These are phyloP conservation scores for Hirtodrosophila trivittata DNA, from an alignment of 2,888 invertebrate genomes.

Conservation along the genomic window DNA sequence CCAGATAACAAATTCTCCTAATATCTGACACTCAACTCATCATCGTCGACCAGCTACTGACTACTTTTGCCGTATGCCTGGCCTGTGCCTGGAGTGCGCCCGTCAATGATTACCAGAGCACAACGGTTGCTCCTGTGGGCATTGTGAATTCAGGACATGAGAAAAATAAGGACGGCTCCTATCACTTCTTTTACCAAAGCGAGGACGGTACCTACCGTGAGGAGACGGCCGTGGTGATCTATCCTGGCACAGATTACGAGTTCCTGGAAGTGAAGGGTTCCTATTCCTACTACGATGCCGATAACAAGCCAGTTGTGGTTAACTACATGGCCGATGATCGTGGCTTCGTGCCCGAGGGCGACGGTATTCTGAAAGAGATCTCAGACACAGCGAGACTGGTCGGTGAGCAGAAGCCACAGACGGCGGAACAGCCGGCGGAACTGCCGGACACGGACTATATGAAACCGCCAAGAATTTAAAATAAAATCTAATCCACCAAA, in stretches of 20 bases:
- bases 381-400: constrained; percentile 74
- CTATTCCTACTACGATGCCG: constrained; percentile 80
- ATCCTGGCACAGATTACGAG: constrained; percentile 74
- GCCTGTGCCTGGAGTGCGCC: constrained; percentile 60
- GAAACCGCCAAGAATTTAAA: constrained; percentile 53
- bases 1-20: not conserved
- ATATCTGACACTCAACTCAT: not conserved
- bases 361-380: constrained; percentile 76
- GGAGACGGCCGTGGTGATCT: constrained; percentile 78
- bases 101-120: constrained; percentile 29
- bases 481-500: too few species aligned
- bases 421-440: not conserved
- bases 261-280: constrained; percentile 79
- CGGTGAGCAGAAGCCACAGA: constrained; percentile 53
- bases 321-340: constrained; percentile 81
- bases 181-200: constrained; percentile 78
- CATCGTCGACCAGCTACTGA: constrained; percentile 39
- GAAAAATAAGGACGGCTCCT: constrained; percentile 80
- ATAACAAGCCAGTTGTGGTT: constrained; percentile 81
- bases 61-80: constrained; percentile 45
- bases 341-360: constrained; percentile 83
- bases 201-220: constrained; percentile 80
- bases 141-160: constrained; percentile 79
- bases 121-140: constrained; percentile 54
- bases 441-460: constrained; percentile 48